These are phyloP conservation scores for Lithophane leautieri DNA, from an alignment of 2,888 invertebrate species.

Conservation along the genomic window DNA sequence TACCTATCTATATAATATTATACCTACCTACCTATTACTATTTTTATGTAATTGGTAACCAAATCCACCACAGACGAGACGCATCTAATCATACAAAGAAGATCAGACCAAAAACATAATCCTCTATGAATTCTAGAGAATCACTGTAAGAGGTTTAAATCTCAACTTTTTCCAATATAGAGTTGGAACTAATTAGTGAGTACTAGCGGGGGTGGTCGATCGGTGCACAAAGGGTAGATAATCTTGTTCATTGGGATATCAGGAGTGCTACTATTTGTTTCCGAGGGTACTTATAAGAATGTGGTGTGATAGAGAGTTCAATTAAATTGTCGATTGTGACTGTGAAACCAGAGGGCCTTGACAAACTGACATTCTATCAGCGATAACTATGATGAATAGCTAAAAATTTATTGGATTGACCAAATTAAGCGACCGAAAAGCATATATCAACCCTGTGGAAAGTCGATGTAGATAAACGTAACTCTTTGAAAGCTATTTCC, in stretches of 20 bases:
- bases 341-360: neutral
- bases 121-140: constrained; percentile 27
- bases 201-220: constrained; percentile 25
- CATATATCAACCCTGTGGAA: neutral
- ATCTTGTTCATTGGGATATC: constrained; percentile 40
- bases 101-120: constrained; percentile 30
- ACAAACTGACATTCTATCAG: neutral
- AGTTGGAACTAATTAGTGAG: constrained; percentile 57
- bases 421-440: neutral
- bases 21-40: too few relatives aligned
- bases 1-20: neutral
- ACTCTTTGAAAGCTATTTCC: too few relatives aligned
- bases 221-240: constrained; percentile 45
- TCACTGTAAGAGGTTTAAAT: constrained; percentile 37
- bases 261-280: constrained; percentile 37
- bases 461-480: too few relatives aligned
- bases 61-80: neutral
- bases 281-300: neutral
- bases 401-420: neutral
- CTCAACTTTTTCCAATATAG: constrained; percentile 59
- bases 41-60: constrained; percentile 5
- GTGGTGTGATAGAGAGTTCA: neutral
- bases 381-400: too few relatives aligned
- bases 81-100: constrained; percentile 9
- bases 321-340: neutral